Percentiles rank a stretch among this genome's conserved stretches.
These are phyloP conservation scores for Euzophera pinguis DNA, from an alignment of 2,888 invertebrate genomes.

Conservation along the genomic window DNA sequence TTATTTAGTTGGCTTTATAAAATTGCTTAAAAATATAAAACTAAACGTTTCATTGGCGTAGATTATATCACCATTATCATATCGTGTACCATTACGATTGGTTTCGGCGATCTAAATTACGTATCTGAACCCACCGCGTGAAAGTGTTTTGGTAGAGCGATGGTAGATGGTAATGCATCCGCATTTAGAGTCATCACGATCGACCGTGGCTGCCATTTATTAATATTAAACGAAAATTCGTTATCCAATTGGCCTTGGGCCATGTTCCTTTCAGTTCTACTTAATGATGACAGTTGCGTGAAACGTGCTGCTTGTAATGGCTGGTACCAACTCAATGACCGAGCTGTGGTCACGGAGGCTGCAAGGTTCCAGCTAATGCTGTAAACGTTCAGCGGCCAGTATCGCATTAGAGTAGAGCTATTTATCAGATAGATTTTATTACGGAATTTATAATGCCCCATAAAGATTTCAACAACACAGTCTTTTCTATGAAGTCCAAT, in stretches of 20 bases:
- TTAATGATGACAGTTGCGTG: slow-evolving; percentile 75
- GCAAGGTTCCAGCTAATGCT: slow-evolving; percentile 35
- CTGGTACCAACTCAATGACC: slow-evolving; percentile 49
- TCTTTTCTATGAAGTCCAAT: slow-evolving; percentile 31
- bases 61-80: no score
- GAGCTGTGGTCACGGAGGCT: slow-evolving; percentile 45
- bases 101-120: slow-evolving; percentile 45
- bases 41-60: no score
- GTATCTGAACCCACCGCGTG: slow-evolving; percentile 38
- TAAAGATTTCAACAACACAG: slow-evolving; percentile 15
- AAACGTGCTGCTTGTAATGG: slow-evolving; percentile 64
- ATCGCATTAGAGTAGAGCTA: slow-evolving; percentile 16
- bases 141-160: slow-evolving; percentile 53
- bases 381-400: slow-evolving; percentile 22
- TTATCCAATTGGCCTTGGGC: slow-evolving; percentile 75
- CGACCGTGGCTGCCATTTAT: slow-evolving; percentile 68
- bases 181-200: slow-evolving; percentile 60
- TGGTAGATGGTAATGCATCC: slow-evolving; percentile 52
- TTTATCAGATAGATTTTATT: not conserved
- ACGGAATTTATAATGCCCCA: not conserved
- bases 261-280: slow-evolving; percentile 73
- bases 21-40: no score
- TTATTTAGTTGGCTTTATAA: no score
- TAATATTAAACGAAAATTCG: slow-evolving; percentile 78
- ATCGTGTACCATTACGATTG: slow-evolving; percentile 47